Conservation (phyloP, 2,797 vertebrate species). For the Rhynchotus rufescens region DNA sequence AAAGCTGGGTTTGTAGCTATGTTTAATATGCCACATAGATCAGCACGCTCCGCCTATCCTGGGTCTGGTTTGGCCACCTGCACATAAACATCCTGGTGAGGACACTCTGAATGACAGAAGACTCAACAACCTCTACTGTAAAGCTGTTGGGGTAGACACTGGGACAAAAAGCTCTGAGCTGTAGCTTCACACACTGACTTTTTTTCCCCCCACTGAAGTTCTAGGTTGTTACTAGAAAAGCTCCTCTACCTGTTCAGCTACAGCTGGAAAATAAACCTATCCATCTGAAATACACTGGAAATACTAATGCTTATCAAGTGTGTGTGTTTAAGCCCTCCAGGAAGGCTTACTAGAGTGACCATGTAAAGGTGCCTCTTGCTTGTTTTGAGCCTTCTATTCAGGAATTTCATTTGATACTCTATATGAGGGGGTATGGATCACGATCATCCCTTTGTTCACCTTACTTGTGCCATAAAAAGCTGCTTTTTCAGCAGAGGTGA, state of each 20-base stretch:
- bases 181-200: neutral
- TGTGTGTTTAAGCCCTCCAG: neutral
- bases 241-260: neutral
- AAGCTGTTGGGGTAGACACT: neutral
- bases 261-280: slow-evolving; percentile 1
- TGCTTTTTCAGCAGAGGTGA: neutral
- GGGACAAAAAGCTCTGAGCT: neutral
- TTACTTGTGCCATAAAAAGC: neutral
- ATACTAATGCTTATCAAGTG: neutral
- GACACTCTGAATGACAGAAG: neutral
- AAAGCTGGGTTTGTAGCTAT: neutral
- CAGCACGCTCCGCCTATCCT: neutral
- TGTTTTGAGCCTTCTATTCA: neutral
- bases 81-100: neutral
- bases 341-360: neutral
- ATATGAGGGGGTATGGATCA: neutral
- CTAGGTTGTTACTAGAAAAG: neutral
- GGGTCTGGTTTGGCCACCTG: neutral
- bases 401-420: neutral
- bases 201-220: neutral
- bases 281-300: neutral
- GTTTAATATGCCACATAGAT: neutral
- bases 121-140: neutral
- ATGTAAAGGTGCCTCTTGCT: neutral
- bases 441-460: neutral